Evolutionary conservation across 1,140 invertebrate genomes (phyloP), one percentile per base, ranked within the genome.

Genomic region (Vanessa tameamea): DNA sequence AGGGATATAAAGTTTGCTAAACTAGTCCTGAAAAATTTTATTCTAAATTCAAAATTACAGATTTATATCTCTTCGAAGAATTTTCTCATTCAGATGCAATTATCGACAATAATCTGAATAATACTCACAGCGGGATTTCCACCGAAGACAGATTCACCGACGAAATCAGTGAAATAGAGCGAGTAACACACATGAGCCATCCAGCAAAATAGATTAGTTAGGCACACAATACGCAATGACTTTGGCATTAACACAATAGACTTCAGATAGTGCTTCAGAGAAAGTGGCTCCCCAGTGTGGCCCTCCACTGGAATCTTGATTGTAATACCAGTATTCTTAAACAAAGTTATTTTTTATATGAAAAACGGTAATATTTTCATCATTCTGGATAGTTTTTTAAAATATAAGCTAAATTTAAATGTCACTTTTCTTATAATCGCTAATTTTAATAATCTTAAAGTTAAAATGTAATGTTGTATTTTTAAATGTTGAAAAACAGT

Each of bases 131-230:
- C 95, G 26, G 98, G 98, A 94, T 98, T 95, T 0, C 98, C 98
- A n/a, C 95, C 94, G 87, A 97, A 99, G n/a, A 99, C 97, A 43
- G 97, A 96, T 92, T 99, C 98, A 0, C 98, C 98, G 8, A 99
- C 98, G 87, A 99, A 99, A 91, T 99, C 98, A 0, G 98, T 99
- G 87, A 99, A 99, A 89, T 99, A 99, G 0, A 99, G 93, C 0
- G 98, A 99, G 85, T 99, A 99, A 88, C 98, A 99, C 2, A 99
- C 97, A 70, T 99, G 96, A 0, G 98, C 97, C 97, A 98, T 99
- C 98, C 98, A 99, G 85, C 97, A 99, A 89, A 99, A 99, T 0
- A 99, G 94, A 93, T 99, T 99, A 0, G 98, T 99, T 4, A 99
- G 76, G 83, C 98, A 99, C 1, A 99, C 94, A 79, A 98, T 95